These are phyloP conservation scores for Anoplophora glabripennis DNA, from an alignment of 1,140 invertebrate genomes.

Conservation along the genomic window DNA sequence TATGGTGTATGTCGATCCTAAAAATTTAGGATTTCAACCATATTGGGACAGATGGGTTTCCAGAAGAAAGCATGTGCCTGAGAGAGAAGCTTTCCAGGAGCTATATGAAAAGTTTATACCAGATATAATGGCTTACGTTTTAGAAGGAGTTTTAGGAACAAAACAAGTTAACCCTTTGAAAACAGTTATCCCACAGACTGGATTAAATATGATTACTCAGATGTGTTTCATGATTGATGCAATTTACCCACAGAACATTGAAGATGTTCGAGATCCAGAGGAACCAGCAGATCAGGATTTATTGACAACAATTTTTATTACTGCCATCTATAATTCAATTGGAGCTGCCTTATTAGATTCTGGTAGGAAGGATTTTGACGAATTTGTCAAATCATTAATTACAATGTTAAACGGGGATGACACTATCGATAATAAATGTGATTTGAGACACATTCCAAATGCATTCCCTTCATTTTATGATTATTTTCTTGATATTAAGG, in stretches of 20 bases:
- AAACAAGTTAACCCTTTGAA: constrained; percentile 69
- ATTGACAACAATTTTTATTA: constrained; percentile 71
- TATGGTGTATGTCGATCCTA: constrained; percentile 92
- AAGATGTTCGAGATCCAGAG: constrained; percentile 49
- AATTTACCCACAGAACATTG: constrained; percentile 51
- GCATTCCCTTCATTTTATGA: constrained; percentile 70
- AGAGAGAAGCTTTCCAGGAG: constrained; percentile 55
- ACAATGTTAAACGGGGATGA: constrained; percentile 67
- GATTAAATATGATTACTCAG: constrained; percentile 82
- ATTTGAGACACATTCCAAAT: constrained; percentile 67
- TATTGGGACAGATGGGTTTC: constrained; percentile 81
- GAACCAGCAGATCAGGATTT: constrained; percentile 54
- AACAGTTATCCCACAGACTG: constrained; percentile 78
- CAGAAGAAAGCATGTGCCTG: constrained; percentile 51
- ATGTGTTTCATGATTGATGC: constrained; percentile 79
- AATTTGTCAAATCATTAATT: constrained; percentile 72
- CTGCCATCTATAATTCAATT: constrained; percentile 79
- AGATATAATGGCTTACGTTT: constrained; percentile 67
- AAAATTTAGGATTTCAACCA: constrained; percentile 81
- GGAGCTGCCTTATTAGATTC: constrained; percentile 73
- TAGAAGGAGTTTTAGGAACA: constrained; percentile 72
- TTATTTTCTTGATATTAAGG: constrained; percentile 71
- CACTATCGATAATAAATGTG: constrained; percentile 60
- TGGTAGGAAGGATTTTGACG: constrained; percentile 71
- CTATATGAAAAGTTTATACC: constrained; percentile 75